A percentile compares a stretch with the other conserved stretches of the same genome.
Evolutionary conservation across 2,113 vertebrate genomes (phyloP).

Genomic region (Caloenas nicobarica): DNA sequence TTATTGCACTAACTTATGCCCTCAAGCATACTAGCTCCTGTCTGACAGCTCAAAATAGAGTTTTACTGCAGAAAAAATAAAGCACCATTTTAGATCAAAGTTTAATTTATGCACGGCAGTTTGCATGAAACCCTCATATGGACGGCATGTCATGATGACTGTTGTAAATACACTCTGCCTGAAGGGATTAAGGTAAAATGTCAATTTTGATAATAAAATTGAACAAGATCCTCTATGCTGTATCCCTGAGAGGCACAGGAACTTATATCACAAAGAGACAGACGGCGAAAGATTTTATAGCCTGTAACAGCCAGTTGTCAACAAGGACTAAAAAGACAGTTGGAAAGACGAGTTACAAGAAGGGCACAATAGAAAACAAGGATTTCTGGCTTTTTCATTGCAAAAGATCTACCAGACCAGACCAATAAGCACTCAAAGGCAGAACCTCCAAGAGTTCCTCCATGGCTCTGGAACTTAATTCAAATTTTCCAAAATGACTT

Average conservation of each 20-base stretch:
- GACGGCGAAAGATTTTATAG: neutral
- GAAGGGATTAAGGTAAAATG: neutral
- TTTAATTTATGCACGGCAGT: neutral
- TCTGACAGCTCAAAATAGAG: neutral
- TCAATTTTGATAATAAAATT: neutral
- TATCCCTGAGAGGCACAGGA: neutral
- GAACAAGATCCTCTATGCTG: neutral
- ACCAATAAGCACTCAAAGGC: neutral
- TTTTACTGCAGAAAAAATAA: neutral
- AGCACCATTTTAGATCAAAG: neutral
- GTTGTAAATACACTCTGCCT: neutral
- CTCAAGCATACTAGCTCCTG: neutral
- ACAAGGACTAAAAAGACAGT: neutral
- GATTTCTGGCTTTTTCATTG: neutral
- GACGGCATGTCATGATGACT: neutral
- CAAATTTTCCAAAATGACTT: neutral
- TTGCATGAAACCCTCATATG: neutral
- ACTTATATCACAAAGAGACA: neutral
- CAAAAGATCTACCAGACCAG: neutral
- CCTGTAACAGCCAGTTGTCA: neutral
- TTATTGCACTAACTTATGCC: neutral
- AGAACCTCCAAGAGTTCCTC: neutral
- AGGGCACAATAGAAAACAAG: neutral
- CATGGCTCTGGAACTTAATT: neutral
- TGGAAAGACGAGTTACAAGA: neutral